Evolutionary conservation across 2,888 invertebrate genomes (phyloP), one percentile per base, ranked within the genome.

Genomic region (Luperina nickerlii): DNA sequence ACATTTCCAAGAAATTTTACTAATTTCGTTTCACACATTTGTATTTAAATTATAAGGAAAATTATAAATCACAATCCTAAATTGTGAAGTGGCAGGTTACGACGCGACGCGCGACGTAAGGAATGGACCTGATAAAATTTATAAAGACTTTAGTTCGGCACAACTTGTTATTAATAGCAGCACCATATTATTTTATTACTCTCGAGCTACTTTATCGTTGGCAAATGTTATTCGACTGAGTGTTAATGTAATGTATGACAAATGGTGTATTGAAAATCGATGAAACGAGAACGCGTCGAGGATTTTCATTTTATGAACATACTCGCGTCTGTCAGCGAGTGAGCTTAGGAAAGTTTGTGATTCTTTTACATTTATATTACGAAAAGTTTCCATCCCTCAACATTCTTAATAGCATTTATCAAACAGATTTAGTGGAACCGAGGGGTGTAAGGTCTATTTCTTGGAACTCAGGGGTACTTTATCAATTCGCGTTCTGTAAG

Each of bases 171-270:
- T 88, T 85, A 85, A 85, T 87, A 87, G 88, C 82, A 71, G 63
- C 73, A 77, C 86, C 79, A 86, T 88, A 83, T 81, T 87, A 85
- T 88, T 87, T 88, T 87, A 87, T 88, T 85, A 82, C 88, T 79
- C 83, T 76, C 65, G 71, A 83, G 85, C 78, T 88, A 83, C 79
- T 88, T 88, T 85, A 86, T 85, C 85, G 79, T 85, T 88, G 79
- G 79, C 88, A 82, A 88, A 88, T 87, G 81, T 83, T 87, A 85
- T 83, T 88, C 86, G 78, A 81, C 81, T 74, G 85, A 78, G 83
- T 88, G 87, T 88, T 85, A 88, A 88, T 83, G 78, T 87, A 88
- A 83, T 87, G 77, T 85, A 75, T 87, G 86, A 86, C 86, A 86
- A 87, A 87, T 81, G 80, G 78, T 78, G 63, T 82, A 87, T 86